A percentile compares a stretch with the other conserved stretches of the same genome.
Evolutionary conservation across 2,797 vertebrate genomes (phyloP).

Genomic region (Trachurus trachurus): DNA sequence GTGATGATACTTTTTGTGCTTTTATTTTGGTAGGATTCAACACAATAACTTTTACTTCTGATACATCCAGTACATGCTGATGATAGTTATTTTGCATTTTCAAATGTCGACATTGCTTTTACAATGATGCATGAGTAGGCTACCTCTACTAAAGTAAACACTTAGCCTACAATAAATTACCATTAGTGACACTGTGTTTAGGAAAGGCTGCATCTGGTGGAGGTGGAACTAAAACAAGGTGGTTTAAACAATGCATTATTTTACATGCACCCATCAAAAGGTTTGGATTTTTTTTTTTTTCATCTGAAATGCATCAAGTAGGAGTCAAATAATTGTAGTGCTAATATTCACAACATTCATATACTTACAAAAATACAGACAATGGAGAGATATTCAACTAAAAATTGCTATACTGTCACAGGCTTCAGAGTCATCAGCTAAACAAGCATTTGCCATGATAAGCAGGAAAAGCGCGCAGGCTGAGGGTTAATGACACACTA

Average conservation of each 20-base stretch:
- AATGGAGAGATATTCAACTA: neutral
- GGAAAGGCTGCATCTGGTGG: neutral
- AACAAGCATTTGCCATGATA: neutral
- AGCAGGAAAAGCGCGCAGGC: constrained; percentile 15
- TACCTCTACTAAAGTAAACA: neutral
- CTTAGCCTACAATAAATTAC: neutral
- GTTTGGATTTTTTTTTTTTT: too few species aligned
- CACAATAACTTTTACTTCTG: too few species aligned
- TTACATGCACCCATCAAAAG: too few species aligned
- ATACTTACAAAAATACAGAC: too few species aligned
- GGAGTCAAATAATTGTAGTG: neutral
- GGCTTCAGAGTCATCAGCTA: neutral
- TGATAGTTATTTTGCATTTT: neutral
- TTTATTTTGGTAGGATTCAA: neutral
- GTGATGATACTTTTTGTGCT: neutral
- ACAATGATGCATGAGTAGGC: too few species aligned
- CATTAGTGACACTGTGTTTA: neutral
- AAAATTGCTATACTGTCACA: too few species aligned
- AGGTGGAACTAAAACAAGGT: neutral
- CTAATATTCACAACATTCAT: too few species aligned
- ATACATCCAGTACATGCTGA: too few species aligned
- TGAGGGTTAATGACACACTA: neutral
- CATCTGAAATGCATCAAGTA: too few species aligned
- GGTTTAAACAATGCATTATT: too few species aligned
- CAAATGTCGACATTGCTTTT: neutral